Evolutionary conservation across 1,140 invertebrate species (phyloP), one percentile per base, ranked within the genome.

Genomic region (Archegozetes longisetosus): DNA sequence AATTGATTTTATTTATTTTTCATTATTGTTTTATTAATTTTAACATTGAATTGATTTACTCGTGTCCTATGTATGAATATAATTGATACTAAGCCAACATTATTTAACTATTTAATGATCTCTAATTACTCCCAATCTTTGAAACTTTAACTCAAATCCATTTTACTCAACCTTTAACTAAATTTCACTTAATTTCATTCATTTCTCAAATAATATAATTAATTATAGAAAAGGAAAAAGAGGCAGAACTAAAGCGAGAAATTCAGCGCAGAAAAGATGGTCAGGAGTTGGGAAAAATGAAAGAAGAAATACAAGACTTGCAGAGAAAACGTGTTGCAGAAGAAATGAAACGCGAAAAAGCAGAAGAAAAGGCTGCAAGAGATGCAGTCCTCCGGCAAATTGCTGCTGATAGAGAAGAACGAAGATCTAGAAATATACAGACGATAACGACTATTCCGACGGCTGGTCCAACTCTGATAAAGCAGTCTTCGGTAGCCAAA

Each of bases 261-360:
- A 4, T 58, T 50, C 57, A 58, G 49, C 57, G 57, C 27, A 13
- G 57, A 13, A 9, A 28, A 23, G 57, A 58, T 1, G 57, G 57
- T 14, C 49, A 58, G 40, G 57, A 51, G n/a, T 50, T 58, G 47
- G 57, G 57, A 20, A 58, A 58, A 51, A 49, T 58, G 46, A n/a
- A 26, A n/a, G 57, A 58, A 52, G 57, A 58, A 24, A 12, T 58
- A 20, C 2, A 58, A 29, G 6, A 49, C 12, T 23, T 50, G 20
- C 47, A 49, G 24, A 17, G 47, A 12, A 47, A 50, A 50, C 48
- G 3, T 6, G 20, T 23, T 27, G 47, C 25, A 6, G 57, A 58
- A 46, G 49, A 47, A n/a, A 22, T 58, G 17, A n/a, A 24, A 24
- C 57, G 57, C 9, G 57, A 58, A 53, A 58, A 58, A 24, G 57